These are phyloP conservation scores for Daphoenositta chrysoptera DNA, from an alignment of 2,113 vertebrate genomes.

Conservation along the genomic window DNA sequence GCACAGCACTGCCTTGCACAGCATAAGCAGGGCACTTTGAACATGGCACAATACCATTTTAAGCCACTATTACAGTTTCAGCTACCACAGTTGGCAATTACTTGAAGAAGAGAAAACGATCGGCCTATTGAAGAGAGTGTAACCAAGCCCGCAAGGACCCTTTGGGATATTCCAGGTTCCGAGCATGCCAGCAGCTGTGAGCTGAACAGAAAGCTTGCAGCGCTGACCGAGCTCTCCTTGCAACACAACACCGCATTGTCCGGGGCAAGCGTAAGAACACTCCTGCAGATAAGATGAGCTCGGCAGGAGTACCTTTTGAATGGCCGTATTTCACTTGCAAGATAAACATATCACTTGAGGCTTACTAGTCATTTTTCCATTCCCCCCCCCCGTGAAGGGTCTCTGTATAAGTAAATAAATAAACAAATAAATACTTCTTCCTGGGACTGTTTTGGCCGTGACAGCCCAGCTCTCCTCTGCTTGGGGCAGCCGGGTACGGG, in stretches of 20 bases:
- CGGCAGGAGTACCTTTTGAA: neutral
- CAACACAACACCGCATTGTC: neutral
- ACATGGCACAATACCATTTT: neutral
- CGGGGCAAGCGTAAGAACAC: accelerated
- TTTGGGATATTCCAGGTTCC: neutral
- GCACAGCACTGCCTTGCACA: neutral
- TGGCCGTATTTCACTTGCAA: neutral
- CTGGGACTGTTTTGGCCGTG: neutral
- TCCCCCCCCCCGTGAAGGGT: too few relatives aligned
- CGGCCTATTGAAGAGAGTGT: neutral
- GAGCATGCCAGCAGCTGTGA: neutral
- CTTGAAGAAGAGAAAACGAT: neutral
- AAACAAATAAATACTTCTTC: neutral
- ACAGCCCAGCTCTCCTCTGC: neutral
- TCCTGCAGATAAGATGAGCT: neutral
- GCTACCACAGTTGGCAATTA: neutral
- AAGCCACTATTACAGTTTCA: neutral
- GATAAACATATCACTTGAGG: neutral
- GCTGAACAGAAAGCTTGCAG: neutral
- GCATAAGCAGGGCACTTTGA: neutral
- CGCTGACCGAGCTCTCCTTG: neutral
- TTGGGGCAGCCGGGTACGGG: accelerated
- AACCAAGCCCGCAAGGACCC: neutral
- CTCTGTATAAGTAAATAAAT: neutral
- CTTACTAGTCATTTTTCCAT: neutral